phyloP scores from a whole-genome alignment of 2,113 vertebrate genomes.

The Carollia perspicillata region DNA sequence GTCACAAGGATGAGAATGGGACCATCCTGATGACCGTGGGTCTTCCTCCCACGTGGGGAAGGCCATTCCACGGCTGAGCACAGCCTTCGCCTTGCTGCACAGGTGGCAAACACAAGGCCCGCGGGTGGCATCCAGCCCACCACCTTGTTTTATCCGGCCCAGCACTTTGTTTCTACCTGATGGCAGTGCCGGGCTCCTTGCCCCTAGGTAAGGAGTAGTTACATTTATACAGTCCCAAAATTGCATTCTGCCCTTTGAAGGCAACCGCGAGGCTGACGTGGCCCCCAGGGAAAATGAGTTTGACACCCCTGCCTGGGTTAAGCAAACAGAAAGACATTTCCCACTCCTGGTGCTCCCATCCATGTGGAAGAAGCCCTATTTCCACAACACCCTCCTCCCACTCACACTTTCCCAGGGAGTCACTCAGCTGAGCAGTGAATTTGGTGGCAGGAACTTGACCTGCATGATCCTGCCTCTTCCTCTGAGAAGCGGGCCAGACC shows the following conservation, averaged over 20 bases:
- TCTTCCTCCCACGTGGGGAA: neutral
- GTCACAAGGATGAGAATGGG: neutral
- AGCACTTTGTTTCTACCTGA: no score
- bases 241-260: no score
- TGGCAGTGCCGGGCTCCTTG: no score
- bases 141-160: no score
- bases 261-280: no score
- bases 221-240: no score
- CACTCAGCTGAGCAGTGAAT: neutral
- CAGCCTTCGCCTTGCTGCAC: neutral
- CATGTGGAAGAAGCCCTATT: neutral
- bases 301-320: neutral
- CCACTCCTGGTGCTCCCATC: neutral
- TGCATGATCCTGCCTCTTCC: neutral
- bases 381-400: neutral
- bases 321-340: neutral
- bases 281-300: no score
- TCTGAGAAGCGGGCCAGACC: neutral
- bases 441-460: neutral
- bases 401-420: neutral
- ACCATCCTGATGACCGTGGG: neutral
- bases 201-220: no score
- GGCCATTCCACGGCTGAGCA: neutral
- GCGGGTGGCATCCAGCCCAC: no score
- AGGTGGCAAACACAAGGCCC: no score